These are phyloP conservation scores for Sminthurinus aureus DNA, from an alignment of 2,888 invertebrate genomes.

Conservation along the genomic window DNA sequence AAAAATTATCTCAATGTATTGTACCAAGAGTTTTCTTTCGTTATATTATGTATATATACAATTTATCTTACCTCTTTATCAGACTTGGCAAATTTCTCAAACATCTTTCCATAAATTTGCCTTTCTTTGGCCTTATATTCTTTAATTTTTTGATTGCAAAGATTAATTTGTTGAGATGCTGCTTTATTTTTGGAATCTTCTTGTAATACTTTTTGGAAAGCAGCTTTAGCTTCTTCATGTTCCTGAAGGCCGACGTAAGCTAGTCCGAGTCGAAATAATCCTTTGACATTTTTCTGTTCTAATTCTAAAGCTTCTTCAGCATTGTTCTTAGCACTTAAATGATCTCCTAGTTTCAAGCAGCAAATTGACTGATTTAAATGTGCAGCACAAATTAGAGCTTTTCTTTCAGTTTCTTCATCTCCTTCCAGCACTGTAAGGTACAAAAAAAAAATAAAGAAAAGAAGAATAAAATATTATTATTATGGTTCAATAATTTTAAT, in stretches of 20 bases:
- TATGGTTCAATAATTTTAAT: not conserved
- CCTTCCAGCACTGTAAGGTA: constrained; percentile 61
- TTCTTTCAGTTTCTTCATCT: constrained; percentile 65
- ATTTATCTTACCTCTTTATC: constrained; percentile 26
- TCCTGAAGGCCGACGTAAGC: constrained; percentile 79
- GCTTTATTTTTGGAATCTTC: constrained; percentile 88
- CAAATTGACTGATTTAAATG: constrained; percentile 85
- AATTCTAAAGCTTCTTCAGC: constrained; percentile 80
- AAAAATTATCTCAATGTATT: no score
- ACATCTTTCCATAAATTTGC: constrained; percentile 92
- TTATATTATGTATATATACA: no score
- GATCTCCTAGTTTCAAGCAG: constrained; percentile 76
- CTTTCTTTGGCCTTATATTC: constrained; percentile 82
- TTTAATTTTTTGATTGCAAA: constrained; percentile 77
- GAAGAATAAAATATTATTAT: not conserved
- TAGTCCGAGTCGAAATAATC: constrained; percentile 85
- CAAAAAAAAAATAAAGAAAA: not conserved
- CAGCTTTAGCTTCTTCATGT: constrained; percentile 76
- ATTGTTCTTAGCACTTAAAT: constrained; percentile 75
- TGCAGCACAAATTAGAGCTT: constrained; percentile 72
- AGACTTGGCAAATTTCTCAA: constrained; percentile 73
- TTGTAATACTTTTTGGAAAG: constrained; percentile 79
- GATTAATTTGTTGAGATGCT: constrained; percentile 77
- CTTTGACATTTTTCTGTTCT: constrained; percentile 84
- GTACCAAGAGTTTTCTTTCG: no score